A percentile compares a stretch with the other conserved stretches of the same genome.
Evolutionary conservation across 1,140 invertebrate species (phyloP).

Genomic region (Artemia franciscana): DNA sequence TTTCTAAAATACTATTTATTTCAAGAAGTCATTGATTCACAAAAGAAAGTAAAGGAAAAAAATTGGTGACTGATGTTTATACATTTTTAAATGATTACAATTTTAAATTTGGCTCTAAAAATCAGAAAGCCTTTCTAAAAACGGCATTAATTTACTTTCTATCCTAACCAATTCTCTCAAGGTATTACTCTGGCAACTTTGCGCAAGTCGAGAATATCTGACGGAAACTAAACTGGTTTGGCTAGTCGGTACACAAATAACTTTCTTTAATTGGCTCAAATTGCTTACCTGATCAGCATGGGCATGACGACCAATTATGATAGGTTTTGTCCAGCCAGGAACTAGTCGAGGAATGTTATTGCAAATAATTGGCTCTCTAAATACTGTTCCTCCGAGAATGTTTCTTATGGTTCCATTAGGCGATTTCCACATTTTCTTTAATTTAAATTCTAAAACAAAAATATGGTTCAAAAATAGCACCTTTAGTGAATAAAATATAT

Average conservation of each 20-base stretch:
- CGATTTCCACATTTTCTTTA: slow-evolving; percentile 40
- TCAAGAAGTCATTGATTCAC: too few relatives aligned
- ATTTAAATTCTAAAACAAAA: slow-evolving; percentile 27
- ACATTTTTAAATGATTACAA: too few relatives aligned
- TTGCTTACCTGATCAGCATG: slow-evolving; percentile 31
- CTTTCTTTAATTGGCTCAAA: slow-evolving; percentile 17
- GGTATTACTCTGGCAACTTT: too few relatives aligned
- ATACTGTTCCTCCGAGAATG: slow-evolving; percentile 37
- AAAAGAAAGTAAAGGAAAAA: too few relatives aligned
- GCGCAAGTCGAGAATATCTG: too few relatives aligned
- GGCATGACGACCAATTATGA: slow-evolving; percentile 38
- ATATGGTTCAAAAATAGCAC: too few relatives aligned
- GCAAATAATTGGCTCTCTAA: slow-evolving; percentile 38
- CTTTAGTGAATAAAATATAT: too few relatives aligned
- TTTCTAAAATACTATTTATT: too few relatives aligned
- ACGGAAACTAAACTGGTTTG: background rate
- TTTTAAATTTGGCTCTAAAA: too few relatives aligned
- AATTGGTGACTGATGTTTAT: too few relatives aligned
- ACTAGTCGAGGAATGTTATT: slow-evolving; percentile 38
- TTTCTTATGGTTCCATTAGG: slow-evolving; percentile 40
- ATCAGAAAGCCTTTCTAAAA: too few relatives aligned
- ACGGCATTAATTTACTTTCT: too few relatives aligned
- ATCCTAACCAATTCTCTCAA: background rate
- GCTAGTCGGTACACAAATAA: slow-evolving; percentile 4
- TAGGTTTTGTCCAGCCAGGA: slow-evolving; percentile 33